Evolutionary conservation across 2,797 vertebrate genomes (phyloP).

Genomic region (Gephyroberyx darwinii): DNA sequence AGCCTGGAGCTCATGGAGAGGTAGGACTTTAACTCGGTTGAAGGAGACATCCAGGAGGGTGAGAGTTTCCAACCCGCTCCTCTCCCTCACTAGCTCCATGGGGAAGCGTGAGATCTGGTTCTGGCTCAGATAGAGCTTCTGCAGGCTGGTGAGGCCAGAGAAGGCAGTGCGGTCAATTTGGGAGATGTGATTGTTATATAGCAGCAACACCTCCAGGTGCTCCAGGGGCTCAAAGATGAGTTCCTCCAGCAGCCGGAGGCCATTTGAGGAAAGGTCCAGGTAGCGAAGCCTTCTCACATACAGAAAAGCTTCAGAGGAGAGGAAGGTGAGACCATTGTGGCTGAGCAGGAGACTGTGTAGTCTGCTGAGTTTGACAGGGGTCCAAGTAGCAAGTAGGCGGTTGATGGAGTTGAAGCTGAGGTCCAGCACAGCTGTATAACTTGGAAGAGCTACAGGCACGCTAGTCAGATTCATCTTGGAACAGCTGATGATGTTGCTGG

Average conservation of each 20-base stretch:
- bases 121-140: conserved; percentile 93
- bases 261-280: conserved; percentile 93
- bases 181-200: conserved; percentile 91
- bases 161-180: conserved; percentile 92
- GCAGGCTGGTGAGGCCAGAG: conserved; percentile 82
- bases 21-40: conserved; percentile 88
- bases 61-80: conserved; percentile 82
- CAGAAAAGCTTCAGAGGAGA: conserved; percentile 92
- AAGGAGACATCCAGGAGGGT: conserved; percentile 90
- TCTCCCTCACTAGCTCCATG: conserved; percentile 90
- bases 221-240: conserved; percentile 88
- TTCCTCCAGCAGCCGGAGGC: conserved; percentile 87
- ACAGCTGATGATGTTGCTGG: conserved; percentile 96
- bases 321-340: conserved; percentile 91
- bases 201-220: conserved; percentile 89
- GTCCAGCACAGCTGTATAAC: conserved; percentile 88
- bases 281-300: conserved; percentile 85
- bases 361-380: conserved; percentile 73
- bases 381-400: conserved; percentile 89
- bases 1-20: conserved; percentile 82
- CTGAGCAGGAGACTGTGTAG: conserved; percentile 89
- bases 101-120: conserved; percentile 93
- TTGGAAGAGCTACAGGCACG: conserved; percentile 83
- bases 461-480: conserved; percentile 84
- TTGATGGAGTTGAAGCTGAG: conserved; percentile 91